Percentiles rank a stretch among this genome's conserved stretches.
Conservation (phyloP, 2,113 vertebrate species). For the Solea senegalensis region DNA sequence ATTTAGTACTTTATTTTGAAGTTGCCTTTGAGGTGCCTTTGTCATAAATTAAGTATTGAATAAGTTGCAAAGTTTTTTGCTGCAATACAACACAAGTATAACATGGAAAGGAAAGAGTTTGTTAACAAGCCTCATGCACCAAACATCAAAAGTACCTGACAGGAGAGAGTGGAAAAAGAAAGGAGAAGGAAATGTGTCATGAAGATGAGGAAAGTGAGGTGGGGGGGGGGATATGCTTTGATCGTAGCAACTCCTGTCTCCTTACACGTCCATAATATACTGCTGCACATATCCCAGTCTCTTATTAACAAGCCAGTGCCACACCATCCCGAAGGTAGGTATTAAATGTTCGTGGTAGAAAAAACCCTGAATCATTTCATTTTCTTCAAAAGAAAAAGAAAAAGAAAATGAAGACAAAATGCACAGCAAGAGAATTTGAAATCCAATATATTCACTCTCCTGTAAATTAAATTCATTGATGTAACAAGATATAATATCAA, state of each 20-base stretch:
- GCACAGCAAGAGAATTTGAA: background rate
- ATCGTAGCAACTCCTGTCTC: slow-evolving; percentile 69
- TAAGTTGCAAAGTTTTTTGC: slow-evolving; percentile 41
- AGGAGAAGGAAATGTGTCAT: slow-evolving; percentile 29
- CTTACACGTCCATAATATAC: slow-evolving; percentile 70
- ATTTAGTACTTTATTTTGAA: slow-evolving; percentile 49
- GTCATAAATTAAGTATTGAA: slow-evolving; percentile 43
- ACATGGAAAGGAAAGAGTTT: slow-evolving; percentile 31
- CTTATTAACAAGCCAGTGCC: slow-evolving; percentile 53
- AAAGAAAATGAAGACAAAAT: slow-evolving; percentile 20
- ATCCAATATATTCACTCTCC: slow-evolving; percentile 39
- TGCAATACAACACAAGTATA: slow-evolving; percentile 30
- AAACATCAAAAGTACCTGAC: slow-evolving; percentile 70
- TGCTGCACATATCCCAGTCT: slow-evolving; percentile 47
- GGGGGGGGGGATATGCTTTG: slow-evolving; percentile 63
- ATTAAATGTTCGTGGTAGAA: slow-evolving; percentile 7
- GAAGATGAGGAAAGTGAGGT: slow-evolving; percentile 41
- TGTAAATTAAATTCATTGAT: slow-evolving; percentile 62
- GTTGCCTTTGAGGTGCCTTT: slow-evolving; percentile 26
- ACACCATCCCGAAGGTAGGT: slow-evolving; percentile 32
- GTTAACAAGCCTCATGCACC: slow-evolving; percentile 49
- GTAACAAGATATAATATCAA: slow-evolving; percentile 64
- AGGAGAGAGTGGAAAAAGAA: slow-evolving; percentile 31
- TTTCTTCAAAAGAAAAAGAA: slow-evolving; percentile 1
- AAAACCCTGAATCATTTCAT: slow-evolving; percentile 5